Percentiles rank a stretch among this genome's conserved stretches.
Evolutionary conservation across 2,113 vertebrate species (phyloP).

Genomic region (Urocynchramus pylzowi): DNA sequence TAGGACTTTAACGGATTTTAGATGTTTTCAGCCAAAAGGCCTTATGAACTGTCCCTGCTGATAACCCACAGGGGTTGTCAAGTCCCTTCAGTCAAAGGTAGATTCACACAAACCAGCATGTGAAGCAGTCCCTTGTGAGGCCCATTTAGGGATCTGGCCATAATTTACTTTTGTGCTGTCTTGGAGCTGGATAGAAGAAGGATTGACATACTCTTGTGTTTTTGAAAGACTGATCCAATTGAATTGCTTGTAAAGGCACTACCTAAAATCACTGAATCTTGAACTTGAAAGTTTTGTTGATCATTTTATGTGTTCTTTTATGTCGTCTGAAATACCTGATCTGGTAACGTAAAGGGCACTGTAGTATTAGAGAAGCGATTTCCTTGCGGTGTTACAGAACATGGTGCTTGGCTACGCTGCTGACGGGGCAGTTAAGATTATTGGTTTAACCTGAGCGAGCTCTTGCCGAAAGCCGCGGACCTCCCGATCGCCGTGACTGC

Average conservation of each 20-base stretch:
- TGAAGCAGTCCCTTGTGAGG: background rate
- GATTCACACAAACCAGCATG: rapidly evolving
- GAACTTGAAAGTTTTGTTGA: background rate
- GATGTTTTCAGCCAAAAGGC: background rate
- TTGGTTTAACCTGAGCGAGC: background rate
- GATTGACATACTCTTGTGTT: background rate
- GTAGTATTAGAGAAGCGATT: background rate
- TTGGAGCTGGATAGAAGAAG: background rate
- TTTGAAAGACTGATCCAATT: background rate
- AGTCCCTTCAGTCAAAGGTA: background rate
- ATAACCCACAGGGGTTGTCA: background rate
- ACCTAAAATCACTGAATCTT: background rate
- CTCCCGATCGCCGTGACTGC: background rate
- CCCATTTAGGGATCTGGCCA: background rate
- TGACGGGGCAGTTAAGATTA: background rate
- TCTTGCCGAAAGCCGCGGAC: background rate
- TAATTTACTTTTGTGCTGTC: background rate
- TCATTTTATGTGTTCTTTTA: background rate
- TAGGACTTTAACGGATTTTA: background rate
- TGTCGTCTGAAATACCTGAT: background rate
- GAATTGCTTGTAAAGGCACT: background rate
- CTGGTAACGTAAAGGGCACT: rapidly evolving
- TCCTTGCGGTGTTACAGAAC: background rate
- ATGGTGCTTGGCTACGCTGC: background rate
- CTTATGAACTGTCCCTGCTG: background rate